phyloP scores from a whole-genome alignment of 1,140 invertebrate genomes.

The Magallana angulata region DNA sequence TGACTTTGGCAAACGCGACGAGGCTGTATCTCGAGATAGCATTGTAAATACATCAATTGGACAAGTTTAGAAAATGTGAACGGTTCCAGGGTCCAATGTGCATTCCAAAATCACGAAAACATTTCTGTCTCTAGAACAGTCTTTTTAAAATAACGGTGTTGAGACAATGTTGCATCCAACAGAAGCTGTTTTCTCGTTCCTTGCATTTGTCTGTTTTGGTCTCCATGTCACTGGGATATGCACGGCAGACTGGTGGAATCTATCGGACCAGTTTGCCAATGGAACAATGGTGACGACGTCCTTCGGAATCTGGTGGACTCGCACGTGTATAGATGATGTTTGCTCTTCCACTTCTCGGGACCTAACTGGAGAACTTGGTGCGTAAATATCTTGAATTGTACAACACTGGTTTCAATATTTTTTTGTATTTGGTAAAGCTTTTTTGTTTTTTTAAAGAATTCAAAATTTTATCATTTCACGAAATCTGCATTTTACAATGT shows the following conservation, averaged over 20 bases:
- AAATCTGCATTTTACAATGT: too few species aligned
- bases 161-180: background rate
- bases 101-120: background rate
- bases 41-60: conserved; percentile 15
- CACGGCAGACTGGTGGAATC: conserved; percentile 13
- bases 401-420: too few species aligned
- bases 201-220: background rate
- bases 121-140: too few species aligned
- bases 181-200: background rate
- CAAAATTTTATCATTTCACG: too few species aligned
- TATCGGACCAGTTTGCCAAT: conserved; percentile 7
- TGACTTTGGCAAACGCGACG: background rate
- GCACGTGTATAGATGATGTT: background rate
- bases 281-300: background rate
- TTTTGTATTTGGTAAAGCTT: too few species aligned
- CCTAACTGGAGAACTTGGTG: conserved; percentile 15
- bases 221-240: background rate
- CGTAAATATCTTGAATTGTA: too few species aligned
- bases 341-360: background rate
- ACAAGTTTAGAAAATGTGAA: background rate
- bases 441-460: too few species aligned
- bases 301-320: conserved; percentile 22
- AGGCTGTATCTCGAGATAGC: background rate
- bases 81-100: background rate
- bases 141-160: background rate